A percentile compares a stretch with the other conserved stretches of the same genome.
phyloP scores from a whole-genome alignment of 2,113 vertebrate genomes.

The Phyllostomus discolor region DNA sequence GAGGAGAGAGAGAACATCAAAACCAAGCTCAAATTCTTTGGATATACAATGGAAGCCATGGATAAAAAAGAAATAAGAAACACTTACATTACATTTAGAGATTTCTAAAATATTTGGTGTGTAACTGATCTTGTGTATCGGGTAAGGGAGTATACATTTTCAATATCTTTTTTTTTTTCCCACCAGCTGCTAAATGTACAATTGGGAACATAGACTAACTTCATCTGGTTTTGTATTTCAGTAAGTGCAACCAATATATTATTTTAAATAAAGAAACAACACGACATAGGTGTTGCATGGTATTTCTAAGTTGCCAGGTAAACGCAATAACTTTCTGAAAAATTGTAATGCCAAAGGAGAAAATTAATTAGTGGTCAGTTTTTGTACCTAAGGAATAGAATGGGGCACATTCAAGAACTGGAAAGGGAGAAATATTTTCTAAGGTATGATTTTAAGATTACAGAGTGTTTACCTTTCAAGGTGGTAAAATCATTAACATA shows the following conservation, averaged over 20 bases:
- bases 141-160: background rate
- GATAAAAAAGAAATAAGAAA: background rate
- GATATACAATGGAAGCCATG: background rate
- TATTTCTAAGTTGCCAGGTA: constrained; percentile 55
- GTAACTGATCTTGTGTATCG: background rate
- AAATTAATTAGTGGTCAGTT: background rate
- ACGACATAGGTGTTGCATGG: constrained; percentile 26
- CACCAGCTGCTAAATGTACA: background rate
- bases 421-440: background rate
- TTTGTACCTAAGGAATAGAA: background rate
- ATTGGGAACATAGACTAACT: background rate
- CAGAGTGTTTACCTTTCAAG: constrained; percentile 38
- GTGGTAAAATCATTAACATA: constrained; percentile 41
- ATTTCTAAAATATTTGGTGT: background rate
- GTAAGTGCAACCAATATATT: constrained; percentile 56
- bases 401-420: background rate
- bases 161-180: background rate
- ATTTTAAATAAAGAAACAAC: constrained; percentile 38
- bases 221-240: constrained; percentile 57
- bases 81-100: background rate
- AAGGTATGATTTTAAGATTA: constrained; percentile 31
- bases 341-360: constrained; percentile 1
- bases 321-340: constrained; percentile 35
- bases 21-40: background rate
- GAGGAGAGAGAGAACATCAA: background rate